These are phyloP conservation scores for Dolichopus griseipennis DNA, from an alignment of 2,888 invertebrate species.

Conservation along the genomic window DNA sequence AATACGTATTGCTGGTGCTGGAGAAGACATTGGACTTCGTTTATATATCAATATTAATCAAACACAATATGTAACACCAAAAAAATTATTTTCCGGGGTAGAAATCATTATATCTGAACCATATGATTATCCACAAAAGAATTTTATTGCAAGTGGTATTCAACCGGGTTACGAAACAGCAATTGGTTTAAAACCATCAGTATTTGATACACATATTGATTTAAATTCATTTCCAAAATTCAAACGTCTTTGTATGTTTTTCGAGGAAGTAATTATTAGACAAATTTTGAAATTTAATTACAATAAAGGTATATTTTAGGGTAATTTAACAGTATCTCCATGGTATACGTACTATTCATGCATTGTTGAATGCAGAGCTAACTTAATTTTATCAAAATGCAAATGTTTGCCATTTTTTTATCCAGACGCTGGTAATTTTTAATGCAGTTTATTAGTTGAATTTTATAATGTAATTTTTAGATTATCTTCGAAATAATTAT, in stretches of 20 bases:
- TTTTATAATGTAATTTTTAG: too few species aligned
- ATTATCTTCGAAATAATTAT: background rate
- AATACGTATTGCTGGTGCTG: conserved; percentile 25
- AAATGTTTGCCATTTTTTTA: conserved; percentile 41
- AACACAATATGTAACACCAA: conserved; percentile 31
- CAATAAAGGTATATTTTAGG: conserved; percentile 18
- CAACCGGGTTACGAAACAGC: conserved; percentile 32
- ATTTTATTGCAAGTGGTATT: conserved; percentile 16
- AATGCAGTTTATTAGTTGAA: too few species aligned
- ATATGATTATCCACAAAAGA: conserved; percentile 32
- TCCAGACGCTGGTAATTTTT: conserved; percentile 30
- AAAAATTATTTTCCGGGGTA: conserved; percentile 33
- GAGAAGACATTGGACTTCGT: conserved; percentile 34
- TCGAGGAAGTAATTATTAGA: conserved; percentile 30
- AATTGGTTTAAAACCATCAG: conserved; percentile 31
- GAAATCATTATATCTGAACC: conserved; percentile 38
- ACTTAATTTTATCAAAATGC: conserved; percentile 30
- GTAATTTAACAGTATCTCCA: conserved; percentile 25
- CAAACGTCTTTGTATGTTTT: conserved; percentile 35
- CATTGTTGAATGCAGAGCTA: conserved; percentile 37
- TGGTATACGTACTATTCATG: conserved; percentile 39
- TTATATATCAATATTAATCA: conserved; percentile 33
- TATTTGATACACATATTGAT: conserved; percentile 30
- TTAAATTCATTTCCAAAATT: conserved; percentile 29
- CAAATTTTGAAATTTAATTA: too few species aligned